A percentile compares a stretch with the other conserved stretches of the same genome.
These are phyloP conservation scores for Malaclemys terrapin DNA, from an alignment of 2,113 vertebrate species.

Conservation along the genomic window DNA sequence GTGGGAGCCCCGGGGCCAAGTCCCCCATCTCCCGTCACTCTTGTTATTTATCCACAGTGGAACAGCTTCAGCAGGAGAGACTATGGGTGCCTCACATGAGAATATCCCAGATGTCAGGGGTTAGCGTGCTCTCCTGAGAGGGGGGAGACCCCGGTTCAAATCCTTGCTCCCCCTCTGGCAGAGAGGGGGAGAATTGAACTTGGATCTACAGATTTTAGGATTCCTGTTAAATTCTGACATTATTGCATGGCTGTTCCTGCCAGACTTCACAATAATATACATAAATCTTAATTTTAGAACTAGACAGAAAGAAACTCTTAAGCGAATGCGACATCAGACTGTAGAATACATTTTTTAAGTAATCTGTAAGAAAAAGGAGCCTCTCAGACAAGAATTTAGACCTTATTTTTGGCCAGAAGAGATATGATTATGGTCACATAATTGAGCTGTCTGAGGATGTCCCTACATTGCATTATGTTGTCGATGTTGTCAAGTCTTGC, in stretches of 20 bases:
- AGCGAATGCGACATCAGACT: not conserved
- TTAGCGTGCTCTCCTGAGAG: not conserved
- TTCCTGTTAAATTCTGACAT: not conserved
- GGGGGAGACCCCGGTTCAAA: no score
- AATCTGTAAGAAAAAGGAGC: not conserved
- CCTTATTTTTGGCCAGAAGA: not conserved
- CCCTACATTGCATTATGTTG: rapidly evolving
- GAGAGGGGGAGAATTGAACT: no score
- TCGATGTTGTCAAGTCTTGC: not conserved
- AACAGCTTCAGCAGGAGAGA: not conserved
- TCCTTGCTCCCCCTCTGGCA: not conserved
- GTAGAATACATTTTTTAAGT: not conserved
- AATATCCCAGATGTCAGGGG: not conserved
- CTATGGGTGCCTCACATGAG: not conserved
- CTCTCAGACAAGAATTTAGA: not conserved
- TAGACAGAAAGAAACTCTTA: not conserved
- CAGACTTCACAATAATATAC: not conserved
- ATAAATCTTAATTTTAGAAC: not conserved
- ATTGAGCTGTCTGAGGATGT: rapidly evolving
- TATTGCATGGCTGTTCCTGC: not conserved
- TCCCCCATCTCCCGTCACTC: not conserved
- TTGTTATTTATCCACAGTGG: not conserved
- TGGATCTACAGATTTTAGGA: not conserved
- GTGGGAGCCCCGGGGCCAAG: no score
- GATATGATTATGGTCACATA: rapidly evolving